Conservation (phyloP, 37 sponge, comb jelly and placozoan genomes). For the Hormiphora californensis region DNA sequence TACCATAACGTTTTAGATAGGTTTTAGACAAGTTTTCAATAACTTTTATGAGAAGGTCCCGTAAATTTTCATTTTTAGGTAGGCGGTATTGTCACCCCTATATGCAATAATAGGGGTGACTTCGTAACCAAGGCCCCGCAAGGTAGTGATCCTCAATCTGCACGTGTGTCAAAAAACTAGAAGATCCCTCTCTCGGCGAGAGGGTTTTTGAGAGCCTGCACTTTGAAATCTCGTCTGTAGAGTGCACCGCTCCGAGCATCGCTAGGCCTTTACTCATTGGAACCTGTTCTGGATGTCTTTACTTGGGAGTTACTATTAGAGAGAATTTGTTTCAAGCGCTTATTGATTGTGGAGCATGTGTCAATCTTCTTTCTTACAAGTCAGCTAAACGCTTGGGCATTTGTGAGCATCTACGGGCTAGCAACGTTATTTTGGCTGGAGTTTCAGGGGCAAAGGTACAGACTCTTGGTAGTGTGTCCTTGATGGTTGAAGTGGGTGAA, state of each 20-base stretch:
- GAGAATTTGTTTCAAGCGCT: background rate
- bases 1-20: too few relatives aligned
- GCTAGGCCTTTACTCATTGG: too few relatives aligned
- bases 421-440: background rate
- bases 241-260: too few relatives aligned
- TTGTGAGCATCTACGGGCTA: background rate
- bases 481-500: background rate
- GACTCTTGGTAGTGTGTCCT: background rate
- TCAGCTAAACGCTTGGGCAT: background rate
- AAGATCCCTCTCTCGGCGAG: constrained; percentile 3
- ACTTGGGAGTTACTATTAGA: background rate
- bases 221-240: too few relatives aligned
- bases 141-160: too few relatives aligned
- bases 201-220: background rate
- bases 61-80: too few relatives aligned
- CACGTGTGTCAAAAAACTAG: constrained; percentile 55
- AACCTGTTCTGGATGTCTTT: background rate
- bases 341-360: background rate
- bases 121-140: too few relatives aligned
- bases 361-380: background rate
- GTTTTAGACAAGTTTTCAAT: too few relatives aligned
- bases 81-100: too few relatives aligned
- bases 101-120: too few relatives aligned
- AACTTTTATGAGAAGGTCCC: too few relatives aligned
- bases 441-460: constrained; percentile 9